phyloP scores from a whole-genome alignment of 2,113 vertebrate genomes.

The Porphyrio hochstetteri region DNA sequence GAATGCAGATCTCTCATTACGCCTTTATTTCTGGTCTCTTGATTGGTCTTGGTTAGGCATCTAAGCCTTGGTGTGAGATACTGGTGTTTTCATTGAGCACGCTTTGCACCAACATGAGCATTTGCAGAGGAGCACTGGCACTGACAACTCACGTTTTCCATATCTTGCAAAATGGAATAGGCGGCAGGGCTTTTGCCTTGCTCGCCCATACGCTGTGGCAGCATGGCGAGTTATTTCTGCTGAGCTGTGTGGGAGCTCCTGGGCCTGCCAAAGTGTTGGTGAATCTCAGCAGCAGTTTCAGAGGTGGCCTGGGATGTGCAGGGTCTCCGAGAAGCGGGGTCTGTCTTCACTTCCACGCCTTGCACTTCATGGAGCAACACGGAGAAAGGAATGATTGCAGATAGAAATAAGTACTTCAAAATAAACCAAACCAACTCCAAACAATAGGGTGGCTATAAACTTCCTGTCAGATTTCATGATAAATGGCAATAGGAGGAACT shows the following conservation, averaged over 20 bases:
- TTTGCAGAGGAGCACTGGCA: not conserved
- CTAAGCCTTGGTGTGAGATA: not conserved
- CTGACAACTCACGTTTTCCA: not conserved
- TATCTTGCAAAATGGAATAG: not conserved
- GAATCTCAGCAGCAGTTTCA: not conserved
- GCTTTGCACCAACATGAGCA: accelerated
- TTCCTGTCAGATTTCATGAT: not conserved
- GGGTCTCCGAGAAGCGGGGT: not conserved
- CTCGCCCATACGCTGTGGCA: not conserved
- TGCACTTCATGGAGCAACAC: not conserved
- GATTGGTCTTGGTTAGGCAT: not conserved
- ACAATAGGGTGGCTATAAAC: not conserved
- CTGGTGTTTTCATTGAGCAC: not conserved
- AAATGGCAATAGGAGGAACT: not conserved
- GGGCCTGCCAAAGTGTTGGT: not conserved
- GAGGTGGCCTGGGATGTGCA: not conserved
- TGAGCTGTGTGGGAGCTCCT: not conserved
- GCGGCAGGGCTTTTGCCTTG: not conserved
- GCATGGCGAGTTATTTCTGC: not conserved
- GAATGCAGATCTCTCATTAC: not conserved
- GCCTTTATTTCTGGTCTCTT: not conserved
- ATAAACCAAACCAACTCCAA: not conserved
- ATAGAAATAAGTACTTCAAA: not conserved
- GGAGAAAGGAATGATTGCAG: not conserved
- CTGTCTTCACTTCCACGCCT: accelerated